Percentiles rank a stretch among this genome's conserved stretches.
Conservation (phyloP, 2,797 vertebrate genomes). For the Masticophis lateralis region DNA sequence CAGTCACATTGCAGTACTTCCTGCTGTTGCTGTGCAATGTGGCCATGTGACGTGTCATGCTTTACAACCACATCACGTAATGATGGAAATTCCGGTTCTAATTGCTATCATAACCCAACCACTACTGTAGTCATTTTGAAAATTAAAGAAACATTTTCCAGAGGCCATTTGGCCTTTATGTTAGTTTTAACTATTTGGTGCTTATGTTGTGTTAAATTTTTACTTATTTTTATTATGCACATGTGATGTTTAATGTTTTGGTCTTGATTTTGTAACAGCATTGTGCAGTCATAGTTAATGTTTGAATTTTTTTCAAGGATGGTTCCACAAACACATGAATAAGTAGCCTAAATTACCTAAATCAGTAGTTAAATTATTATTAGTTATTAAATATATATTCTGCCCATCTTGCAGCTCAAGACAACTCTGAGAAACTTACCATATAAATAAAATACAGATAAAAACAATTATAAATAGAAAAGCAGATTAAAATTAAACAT, state of each 20-base stretch:
- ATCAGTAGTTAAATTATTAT: background rate
- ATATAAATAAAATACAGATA: background rate
- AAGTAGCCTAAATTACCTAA: background rate
- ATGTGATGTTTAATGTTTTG: background rate
- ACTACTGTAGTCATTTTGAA: background rate
- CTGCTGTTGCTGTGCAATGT: background rate
- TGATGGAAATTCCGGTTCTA: background rate
- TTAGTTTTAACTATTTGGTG: background rate
- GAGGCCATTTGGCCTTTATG: background rate
- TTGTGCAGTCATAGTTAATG: background rate
- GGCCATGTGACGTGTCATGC: background rate
- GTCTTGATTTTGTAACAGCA: background rate
- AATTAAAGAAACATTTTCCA: background rate
- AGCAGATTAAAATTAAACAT: background rate
- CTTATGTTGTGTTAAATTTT: background rate
- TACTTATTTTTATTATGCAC: background rate
- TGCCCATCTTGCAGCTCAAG: background rate
- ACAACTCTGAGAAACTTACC: background rate
- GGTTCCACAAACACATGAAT: background rate
- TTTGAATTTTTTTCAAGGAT: background rate
- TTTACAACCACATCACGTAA: background rate
- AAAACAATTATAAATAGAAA: background rate
- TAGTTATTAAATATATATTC: background rate
- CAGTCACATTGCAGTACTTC: background rate
- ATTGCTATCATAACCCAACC: background rate